phyloP scores from a whole-genome alignment of 2,113 vertebrate species.

The Takifugu flavidus region DNA sequence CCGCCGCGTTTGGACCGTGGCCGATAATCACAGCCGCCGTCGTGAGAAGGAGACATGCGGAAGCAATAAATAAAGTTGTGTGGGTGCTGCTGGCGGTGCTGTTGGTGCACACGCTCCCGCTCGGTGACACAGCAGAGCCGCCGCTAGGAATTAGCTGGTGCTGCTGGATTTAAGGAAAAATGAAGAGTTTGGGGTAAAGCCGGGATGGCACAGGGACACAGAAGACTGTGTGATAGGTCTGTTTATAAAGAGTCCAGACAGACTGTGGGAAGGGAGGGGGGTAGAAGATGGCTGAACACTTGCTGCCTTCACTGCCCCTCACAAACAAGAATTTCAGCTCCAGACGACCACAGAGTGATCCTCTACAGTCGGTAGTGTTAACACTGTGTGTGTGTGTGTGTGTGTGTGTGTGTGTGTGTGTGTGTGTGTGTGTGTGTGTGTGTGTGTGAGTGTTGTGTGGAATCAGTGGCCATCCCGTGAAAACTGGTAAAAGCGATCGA shows the following conservation, averaged over 20 bases:
- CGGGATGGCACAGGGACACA: background rate
- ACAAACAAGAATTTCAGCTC: constrained; percentile 51
- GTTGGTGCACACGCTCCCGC: background rate
- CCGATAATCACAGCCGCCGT: constrained; percentile 45
- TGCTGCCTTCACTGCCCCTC: constrained; percentile 48
- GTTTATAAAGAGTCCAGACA: constrained; percentile 25
- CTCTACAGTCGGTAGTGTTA: constrained; percentile 25
- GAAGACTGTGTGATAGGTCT: constrained; percentile 27
- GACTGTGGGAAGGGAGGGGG: constrained; percentile 12
- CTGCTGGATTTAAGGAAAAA: no score
- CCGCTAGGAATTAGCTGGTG: no score
- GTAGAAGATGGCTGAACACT: constrained; percentile 20
- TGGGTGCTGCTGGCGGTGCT: background rate
- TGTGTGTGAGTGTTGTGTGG: constrained; percentile 1
- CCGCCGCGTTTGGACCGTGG: constrained; percentile 25
- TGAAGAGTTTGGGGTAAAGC: background rate
- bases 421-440: constrained; percentile 4
- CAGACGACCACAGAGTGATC: constrained; percentile 49
- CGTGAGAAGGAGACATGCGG: constrained; percentile 14
- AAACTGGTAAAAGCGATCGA: constrained; percentile 69
- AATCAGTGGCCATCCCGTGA: constrained; percentile 55
- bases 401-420: constrained; percentile 9
- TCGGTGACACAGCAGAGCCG: background rate
- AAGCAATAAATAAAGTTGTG: background rate
- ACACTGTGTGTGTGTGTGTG: constrained; percentile 19